Conservation (phyloP, 2,113 vertebrate species). For the Lepisosteus osseus region DNA sequence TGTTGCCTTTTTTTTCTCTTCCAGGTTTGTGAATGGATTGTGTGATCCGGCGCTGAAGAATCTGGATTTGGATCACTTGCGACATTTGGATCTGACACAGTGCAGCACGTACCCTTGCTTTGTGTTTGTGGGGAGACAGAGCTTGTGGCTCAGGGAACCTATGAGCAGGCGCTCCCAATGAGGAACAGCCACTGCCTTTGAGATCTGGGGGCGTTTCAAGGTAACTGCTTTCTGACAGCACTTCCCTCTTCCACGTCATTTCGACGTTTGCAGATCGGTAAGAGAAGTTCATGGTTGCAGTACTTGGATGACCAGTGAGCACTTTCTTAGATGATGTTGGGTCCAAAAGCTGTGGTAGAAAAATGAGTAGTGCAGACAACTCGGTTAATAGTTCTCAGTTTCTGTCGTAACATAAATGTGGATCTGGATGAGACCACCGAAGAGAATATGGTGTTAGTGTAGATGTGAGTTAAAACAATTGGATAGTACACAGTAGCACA, state of each 20-base stretch:
- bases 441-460: too few relatives aligned
- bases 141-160: constrained; percentile 20
- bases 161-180: constrained; percentile 33
- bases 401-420: too few relatives aligned
- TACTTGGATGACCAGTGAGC: too few relatives aligned
- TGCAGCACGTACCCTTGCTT: constrained; percentile 17
- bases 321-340: too few relatives aligned
- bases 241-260: not conserved
- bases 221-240: constrained; percentile 21
- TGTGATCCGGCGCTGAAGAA: constrained; percentile 15
- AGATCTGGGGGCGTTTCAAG: constrained; percentile 46
- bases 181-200: constrained; percentile 34
- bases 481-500: too few relatives aligned
- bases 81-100: not conserved
- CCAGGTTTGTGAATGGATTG: constrained; percentile 30
- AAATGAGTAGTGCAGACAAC: too few relatives aligned
- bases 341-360: too few relatives aligned
- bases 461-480: too few relatives aligned
- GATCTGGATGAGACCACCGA: too few relatives aligned
- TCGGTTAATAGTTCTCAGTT: too few relatives aligned
- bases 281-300: not conserved
- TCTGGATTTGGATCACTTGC: not conserved
- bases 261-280: not conserved
- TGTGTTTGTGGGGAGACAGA: constrained; percentile 18
- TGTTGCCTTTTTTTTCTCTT: not conserved